Evolutionary conservation across 2,888 invertebrate species (phyloP).

Genomic region (Argyresthia goedartella): DNA sequence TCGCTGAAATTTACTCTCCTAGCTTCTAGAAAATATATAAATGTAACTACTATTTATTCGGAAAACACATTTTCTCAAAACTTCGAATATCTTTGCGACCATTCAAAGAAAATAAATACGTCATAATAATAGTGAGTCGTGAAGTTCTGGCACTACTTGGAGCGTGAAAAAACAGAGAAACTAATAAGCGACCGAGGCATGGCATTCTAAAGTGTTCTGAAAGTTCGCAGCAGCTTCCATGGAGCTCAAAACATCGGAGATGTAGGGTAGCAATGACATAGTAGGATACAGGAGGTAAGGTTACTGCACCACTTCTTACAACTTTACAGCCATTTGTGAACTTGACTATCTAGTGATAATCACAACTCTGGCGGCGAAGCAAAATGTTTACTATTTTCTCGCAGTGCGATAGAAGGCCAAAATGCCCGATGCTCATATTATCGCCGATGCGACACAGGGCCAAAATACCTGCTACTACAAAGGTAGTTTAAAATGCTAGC

Average conservation of each 20-base stretch:
- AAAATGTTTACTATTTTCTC: too few species aligned
- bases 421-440: too few species aligned
- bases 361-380: too few species aligned
- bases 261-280: not conserved
- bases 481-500: too few species aligned
- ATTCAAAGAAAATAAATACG: not conserved
- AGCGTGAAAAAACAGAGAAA: conserved; percentile 12
- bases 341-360: too few species aligned
- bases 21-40: too few species aligned
- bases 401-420: too few species aligned
- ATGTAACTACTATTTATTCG: too few species aligned
- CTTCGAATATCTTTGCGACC: not conserved
- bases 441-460: too few species aligned
- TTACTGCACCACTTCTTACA: not conserved
- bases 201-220: conserved; percentile 15
- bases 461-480: too few species aligned
- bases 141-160: conserved; percentile 1
- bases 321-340: not conserved
- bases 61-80: too few species aligned
- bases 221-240: conserved; percentile 10
- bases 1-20: too few species aligned
- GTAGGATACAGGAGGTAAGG: not conserved
- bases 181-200: conserved; percentile 13
- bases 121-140: not conserved
- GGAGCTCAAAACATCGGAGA: conserved; percentile 10